phyloP scores from a whole-genome alignment of 2,888 invertebrate genomes.

The Napeogenes inachia region DNA sequence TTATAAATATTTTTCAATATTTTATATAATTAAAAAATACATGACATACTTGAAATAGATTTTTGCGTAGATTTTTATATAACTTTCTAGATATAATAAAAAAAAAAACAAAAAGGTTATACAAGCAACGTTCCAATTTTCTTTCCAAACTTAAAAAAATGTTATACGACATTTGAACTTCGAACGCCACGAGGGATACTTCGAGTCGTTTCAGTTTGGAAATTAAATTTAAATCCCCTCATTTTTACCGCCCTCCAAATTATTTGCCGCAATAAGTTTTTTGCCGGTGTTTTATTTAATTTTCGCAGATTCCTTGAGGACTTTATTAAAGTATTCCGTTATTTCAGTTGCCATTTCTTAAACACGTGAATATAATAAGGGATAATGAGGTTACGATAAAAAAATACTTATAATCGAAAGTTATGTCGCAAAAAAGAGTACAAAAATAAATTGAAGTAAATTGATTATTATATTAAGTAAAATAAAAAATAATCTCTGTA shows the following conservation, averaged over 20 bases:
- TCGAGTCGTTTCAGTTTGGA: constrained; percentile 69
- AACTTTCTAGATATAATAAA: too few relatives aligned
- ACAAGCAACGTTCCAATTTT: constrained; percentile 41
- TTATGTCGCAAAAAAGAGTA: too few relatives aligned
- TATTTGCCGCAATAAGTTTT: constrained; percentile 62
- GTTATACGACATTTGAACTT: constrained; percentile 57
- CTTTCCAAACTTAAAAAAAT: constrained; percentile 49
- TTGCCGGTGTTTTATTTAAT: constrained; percentile 49
- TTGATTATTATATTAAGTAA: too few relatives aligned
- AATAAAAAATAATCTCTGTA: too few relatives aligned
- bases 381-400: neutral
- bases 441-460: too few relatives aligned
- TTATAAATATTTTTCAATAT: constrained; percentile 32
- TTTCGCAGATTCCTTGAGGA: constrained; percentile 42
- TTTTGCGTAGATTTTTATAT: too few relatives aligned
- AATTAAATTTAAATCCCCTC: constrained; percentile 77
- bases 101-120: constrained; percentile 17
- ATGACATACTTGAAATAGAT: too few relatives aligned
- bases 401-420: too few relatives aligned
- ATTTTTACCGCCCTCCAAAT: constrained; percentile 70
- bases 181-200: constrained; percentile 64
- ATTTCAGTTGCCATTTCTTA: constrained; percentile 4
- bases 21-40: neutral
- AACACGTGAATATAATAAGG: neutral
- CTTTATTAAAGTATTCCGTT: constrained; percentile 14